A percentile compares a stretch with the other conserved stretches of the same genome.
phyloP scores from a whole-genome alignment of 2,888 invertebrate genomes.

The Brachylomia viminalis region DNA sequence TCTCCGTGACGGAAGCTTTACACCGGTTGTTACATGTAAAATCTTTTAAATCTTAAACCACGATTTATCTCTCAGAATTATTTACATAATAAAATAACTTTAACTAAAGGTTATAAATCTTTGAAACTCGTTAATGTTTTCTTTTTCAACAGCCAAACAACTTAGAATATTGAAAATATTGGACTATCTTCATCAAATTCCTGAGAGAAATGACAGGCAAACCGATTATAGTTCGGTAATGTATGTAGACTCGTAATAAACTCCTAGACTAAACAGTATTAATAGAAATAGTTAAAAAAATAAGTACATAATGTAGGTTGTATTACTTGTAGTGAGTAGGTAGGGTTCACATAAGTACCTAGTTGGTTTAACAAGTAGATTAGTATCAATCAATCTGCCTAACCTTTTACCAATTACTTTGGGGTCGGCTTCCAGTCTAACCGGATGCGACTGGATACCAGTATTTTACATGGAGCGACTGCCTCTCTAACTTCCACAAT shows the following conservation, averaged over 20 bases:
- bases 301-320: neutral
- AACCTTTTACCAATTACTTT: too few species aligned
- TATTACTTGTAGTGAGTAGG: neutral
- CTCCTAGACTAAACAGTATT: neutral
- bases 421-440: too few species aligned
- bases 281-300: neutral
- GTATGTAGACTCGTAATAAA: neutral
- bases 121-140: neutral
- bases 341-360: neutral
- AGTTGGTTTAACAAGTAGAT: too few species aligned
- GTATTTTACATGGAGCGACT: too few species aligned
- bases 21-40: neutral
- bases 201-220: constrained; percentile 12
- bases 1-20: neutral
- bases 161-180: neutral
- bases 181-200: neutral
- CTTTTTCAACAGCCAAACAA: constrained; percentile 30
- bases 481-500: too few species aligned
- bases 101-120: neutral
- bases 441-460: too few species aligned
- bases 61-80: neutral
- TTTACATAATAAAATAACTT: neutral
- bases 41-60: neutral
- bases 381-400: too few species aligned
- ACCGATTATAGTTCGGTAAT: neutral